Base-by-base conservation (phyloP, 2,888 invertebrate genomes). In the Cosmopolites sordidus region DNA sequence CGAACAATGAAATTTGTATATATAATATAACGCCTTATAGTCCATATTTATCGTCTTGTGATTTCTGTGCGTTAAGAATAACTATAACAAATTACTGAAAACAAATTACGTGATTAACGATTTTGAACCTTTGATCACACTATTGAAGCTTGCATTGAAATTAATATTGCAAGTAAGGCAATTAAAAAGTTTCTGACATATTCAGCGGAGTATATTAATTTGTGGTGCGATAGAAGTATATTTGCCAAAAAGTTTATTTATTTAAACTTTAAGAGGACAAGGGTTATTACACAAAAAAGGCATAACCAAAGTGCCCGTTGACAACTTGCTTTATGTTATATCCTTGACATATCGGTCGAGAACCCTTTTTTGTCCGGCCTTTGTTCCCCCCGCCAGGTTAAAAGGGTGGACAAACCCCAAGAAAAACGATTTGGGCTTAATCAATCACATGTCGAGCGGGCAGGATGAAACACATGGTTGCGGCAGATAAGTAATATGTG, bases 301-400 rank as follows among this genome's bases (percentile, higher is more conserved):
- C 43, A 43, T 44, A 41, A 41, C 51, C 55, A 43, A 51, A 55
- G 51, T 55, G 55, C 47, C 30, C 51, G 51, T 43, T 55, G 55
- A 51, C 55, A 55, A 55, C 46, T 55, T 46, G 55, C 51, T 55
- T 55, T 55, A 51, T 55, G 51, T 55, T 50, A 51, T 55, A 43
- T 44, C 22, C 51, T 51, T 40, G 50, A 55, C 51, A 51, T 50
- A 30, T 48, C 22, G 42, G 43, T 40, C 46, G 27, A 43, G 38
- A 50, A 51, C 51, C 55, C 55, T 55, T 55, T 55, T 54, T 55
- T 55, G 49, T 43, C 27, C 37, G 38, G 33, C 18, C 48, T 29
- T 41, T 42, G 48, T 48, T 42, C 12, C 22, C 22, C 22, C 43
- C 43, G 14, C 37, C 18, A 38, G 43, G 37, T 43, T 38, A 43